A percentile compares a stretch with the other conserved stretches of the same genome.
Evolutionary conservation across 2,888 invertebrate genomes (phyloP).

Genomic region (Aleiodes testaceus): DNA sequence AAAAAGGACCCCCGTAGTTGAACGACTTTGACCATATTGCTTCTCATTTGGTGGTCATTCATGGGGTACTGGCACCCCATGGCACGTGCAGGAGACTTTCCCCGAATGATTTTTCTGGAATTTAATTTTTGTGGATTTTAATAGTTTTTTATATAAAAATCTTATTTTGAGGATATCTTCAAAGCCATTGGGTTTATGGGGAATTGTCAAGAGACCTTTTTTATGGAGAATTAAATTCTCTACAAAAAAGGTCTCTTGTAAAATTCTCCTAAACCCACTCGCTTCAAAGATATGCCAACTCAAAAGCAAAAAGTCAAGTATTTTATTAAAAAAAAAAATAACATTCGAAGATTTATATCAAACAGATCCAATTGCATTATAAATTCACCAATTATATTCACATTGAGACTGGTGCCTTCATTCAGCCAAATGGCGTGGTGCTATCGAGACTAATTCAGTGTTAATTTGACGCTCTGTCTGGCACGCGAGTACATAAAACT

Average conservation of each 20-base stretch:
- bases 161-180: no score
- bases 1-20: not conserved
- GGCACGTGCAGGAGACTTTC: conserved; percentile 43
- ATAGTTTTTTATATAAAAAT: not conserved
- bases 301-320: not conserved
- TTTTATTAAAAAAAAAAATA: no score
- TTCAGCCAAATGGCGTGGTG: conserved; percentile 53
- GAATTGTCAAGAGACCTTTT: no score
- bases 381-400: conserved; percentile 18
- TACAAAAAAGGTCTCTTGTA: no score
- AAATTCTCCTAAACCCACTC: no score
- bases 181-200: no score
- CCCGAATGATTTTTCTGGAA: conserved; percentile 15
- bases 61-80: conserved; percentile 28
- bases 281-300: not conserved
- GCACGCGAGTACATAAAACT: conserved; percentile 8
- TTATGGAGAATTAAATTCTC: no score
- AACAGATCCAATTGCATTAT: not conserved
- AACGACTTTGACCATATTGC: conserved; percentile 39
- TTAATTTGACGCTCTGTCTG: conserved; percentile 28
- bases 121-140: not conserved
- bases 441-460: conserved; percentile 53
- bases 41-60: conserved; percentile 44
- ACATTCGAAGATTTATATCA: conserved; percentile 24
- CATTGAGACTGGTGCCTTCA: conserved; percentile 46